A percentile compares a stretch with the other conserved stretches of the same genome.
Evolutionary conservation across 2,797 vertebrate genomes (phyloP).

Genomic region (Natrix natrix): DNA sequence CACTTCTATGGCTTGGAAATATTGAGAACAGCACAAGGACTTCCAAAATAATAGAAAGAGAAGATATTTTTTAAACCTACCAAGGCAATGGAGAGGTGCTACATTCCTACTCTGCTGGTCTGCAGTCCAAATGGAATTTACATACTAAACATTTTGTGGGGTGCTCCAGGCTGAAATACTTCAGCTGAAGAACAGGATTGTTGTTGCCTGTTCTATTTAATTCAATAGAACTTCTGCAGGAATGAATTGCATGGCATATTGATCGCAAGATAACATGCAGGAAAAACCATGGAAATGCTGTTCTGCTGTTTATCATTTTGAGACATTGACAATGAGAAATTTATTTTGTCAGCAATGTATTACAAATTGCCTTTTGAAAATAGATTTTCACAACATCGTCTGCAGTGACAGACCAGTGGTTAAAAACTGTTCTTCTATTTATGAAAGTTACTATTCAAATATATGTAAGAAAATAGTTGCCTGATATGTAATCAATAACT

Average conservation of each 20-base stretch:
- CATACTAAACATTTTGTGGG: background rate
- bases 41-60: background rate
- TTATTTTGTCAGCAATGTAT: conserved; percentile 29
- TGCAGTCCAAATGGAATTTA: background rate
- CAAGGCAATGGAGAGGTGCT: background rate
- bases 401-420: conserved; percentile 45
- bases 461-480: conserved; percentile 55
- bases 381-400: conserved; percentile 37
- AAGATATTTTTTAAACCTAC: background rate
- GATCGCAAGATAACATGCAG: background rate
- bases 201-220: background rate
- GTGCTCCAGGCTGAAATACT: background rate
- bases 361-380: conserved; percentile 52
- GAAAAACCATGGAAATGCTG: background rate
- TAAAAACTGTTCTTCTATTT: conserved; percentile 48
- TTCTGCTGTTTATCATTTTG: background rate
- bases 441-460: conserved; percentile 48
- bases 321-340: conserved; percentile 21
- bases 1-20: background rate
- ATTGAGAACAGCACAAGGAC: background rate
- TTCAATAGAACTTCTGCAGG: background rate
- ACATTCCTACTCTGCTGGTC: background rate
- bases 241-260: background rate
- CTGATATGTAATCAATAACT: conserved; percentile 31
- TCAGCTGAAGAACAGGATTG: background rate